Evolutionary conservation across 2,888 invertebrate species (phyloP).

Genomic region (Meloe dianella): DNA sequence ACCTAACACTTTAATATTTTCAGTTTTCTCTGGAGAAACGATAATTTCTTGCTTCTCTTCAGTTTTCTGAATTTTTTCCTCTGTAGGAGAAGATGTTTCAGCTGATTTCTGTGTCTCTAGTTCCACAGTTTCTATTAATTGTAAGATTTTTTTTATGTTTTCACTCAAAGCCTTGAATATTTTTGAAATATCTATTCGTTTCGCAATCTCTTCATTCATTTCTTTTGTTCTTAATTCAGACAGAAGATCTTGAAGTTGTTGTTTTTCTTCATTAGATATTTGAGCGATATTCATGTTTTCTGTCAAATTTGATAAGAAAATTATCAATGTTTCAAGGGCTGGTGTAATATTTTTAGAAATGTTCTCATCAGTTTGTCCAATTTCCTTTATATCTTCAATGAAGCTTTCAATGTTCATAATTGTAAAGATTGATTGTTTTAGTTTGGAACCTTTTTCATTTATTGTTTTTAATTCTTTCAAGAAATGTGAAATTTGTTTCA

Average conservation of each 20-base stretch:
- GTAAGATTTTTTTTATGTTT: not conserved
- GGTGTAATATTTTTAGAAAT: constrained; percentile 22
- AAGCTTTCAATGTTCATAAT: not conserved
- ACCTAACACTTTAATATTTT: not conserved
- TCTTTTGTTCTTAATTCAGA: not conserved
- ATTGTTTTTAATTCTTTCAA: not conserved
- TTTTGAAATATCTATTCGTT: not conserved
- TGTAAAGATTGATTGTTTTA: not conserved
- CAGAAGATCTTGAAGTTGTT: not conserved
- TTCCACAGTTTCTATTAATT: not conserved
- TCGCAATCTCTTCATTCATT: not conserved
- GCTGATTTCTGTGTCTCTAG: not conserved
- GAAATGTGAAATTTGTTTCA: not conserved
- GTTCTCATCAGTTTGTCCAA: not conserved
- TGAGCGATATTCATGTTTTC: not conserved
- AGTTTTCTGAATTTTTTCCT: not conserved
- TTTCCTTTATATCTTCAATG: not conserved
- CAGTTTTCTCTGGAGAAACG: not conserved
- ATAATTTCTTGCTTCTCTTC: not conserved
- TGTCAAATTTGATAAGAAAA: not conserved
- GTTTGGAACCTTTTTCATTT: not conserved
- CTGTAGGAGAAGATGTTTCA: not conserved
- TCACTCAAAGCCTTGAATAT: not conserved
- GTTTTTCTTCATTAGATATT: not conserved
- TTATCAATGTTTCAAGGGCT: not conserved